Conservation (phyloP, 2,113 vertebrate species). For the Scatophagus argus region DNA sequence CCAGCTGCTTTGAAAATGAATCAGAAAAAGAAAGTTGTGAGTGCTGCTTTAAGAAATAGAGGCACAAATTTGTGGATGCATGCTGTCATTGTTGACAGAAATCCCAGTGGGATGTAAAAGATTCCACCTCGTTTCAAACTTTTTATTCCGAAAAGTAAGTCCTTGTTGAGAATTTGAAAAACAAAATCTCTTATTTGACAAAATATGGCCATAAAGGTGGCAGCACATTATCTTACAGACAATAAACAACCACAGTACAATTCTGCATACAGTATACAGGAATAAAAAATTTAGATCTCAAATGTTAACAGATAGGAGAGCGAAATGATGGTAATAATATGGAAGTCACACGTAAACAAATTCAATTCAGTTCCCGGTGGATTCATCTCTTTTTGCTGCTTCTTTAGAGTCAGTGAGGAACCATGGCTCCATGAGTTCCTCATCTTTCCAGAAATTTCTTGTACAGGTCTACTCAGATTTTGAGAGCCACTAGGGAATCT, state of each 20-base stretch:
- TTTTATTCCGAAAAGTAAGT: conserved; percentile 21
- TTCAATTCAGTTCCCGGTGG: conserved; percentile 14
- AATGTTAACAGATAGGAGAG: conserved; percentile 19
- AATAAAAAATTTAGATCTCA: conserved; percentile 7
- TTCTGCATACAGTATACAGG: neutral
- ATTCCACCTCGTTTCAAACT: conserved; percentile 25
- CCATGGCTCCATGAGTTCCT: conserved; percentile 28
- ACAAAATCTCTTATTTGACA: neutral
- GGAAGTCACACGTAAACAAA: conserved; percentile 35
- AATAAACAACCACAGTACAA: conserved; percentile 3
- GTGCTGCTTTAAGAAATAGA: conserved; percentile 40
- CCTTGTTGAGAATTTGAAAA: conserved; percentile 22
- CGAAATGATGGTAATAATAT: conserved; percentile 8
- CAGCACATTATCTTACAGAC: neutral
- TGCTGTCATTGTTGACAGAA: conserved; percentile 31
- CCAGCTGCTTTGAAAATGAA: conserved; percentile 50
- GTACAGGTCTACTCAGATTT: conserved; percentile 29
- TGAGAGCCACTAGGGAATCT: conserved; percentile 21
- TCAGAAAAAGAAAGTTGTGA: conserved; percentile 30
- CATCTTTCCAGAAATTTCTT: conserved; percentile 39
- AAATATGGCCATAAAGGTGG: conserved; percentile 3
- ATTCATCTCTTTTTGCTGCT: conserved; percentile 13
- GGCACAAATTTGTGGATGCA: conserved; percentile 17
- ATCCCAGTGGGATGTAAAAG: conserved; percentile 21
- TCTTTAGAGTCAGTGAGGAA: conserved; percentile 13